Percentiles rank a stretch among this genome's conserved stretches.
Conservation (phyloP, 2,113 vertebrate genomes). For the Spilogale gracilis region DNA sequence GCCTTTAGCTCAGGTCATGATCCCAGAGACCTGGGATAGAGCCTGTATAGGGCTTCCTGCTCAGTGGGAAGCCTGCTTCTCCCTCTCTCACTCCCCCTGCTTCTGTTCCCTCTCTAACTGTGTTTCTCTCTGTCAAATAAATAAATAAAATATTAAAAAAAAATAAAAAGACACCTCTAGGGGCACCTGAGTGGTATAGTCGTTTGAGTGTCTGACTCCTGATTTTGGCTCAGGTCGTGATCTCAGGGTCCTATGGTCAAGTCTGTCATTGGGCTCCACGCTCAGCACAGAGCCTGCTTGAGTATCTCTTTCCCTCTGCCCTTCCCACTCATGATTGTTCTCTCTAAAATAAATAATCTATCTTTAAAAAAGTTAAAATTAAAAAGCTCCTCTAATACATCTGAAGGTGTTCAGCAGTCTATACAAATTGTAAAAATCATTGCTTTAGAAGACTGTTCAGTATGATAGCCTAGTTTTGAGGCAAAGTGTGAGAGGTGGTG, state of each 20-base stretch:
- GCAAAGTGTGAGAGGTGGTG: not conserved
- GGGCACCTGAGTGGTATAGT: not conserved
- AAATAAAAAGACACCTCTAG: not conserved
- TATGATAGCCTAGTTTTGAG: not conserved
- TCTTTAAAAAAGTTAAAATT: not conserved
- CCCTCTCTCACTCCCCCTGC: too few species aligned
- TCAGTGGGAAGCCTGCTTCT: too few species aligned
- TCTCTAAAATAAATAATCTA: not conserved
- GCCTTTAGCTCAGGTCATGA: too few species aligned
- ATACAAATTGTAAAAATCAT: not conserved
- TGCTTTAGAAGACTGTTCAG: not conserved
- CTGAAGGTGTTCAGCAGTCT: not conserved
- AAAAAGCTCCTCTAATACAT: not conserved
- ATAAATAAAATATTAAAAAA: too few species aligned
- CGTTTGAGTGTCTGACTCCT: not conserved
- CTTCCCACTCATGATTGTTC: not conserved
- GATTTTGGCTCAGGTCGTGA: not conserved
- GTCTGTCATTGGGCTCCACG: too few species aligned
- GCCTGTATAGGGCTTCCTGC: too few species aligned
- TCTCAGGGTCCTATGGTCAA: not conserved
- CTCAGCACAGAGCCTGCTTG: too few species aligned
- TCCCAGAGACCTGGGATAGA: too few species aligned
- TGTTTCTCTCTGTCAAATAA: too few species aligned
- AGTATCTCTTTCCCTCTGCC: not conserved
- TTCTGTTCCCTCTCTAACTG: too few species aligned